These are phyloP conservation scores for Caligus rogercresseyi DNA, from an alignment of 1,140 invertebrate species.

Conservation along the genomic window DNA sequence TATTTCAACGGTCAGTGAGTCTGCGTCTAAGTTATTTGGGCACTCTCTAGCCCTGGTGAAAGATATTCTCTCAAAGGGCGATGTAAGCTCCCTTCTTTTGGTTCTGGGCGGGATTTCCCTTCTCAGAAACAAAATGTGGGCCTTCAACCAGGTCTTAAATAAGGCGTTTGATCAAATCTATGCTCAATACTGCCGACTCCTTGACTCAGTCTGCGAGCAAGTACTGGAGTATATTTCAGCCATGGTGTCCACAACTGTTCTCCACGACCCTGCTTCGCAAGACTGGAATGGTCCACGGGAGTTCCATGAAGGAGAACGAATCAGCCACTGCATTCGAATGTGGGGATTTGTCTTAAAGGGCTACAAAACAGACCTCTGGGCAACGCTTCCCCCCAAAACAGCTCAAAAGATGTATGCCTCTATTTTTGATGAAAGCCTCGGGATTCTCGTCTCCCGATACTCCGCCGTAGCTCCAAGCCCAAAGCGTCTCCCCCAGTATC, in stretches of 20 bases:
- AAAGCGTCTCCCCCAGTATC: background rate
- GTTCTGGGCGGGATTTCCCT: background rate
- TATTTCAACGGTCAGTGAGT: background rate
- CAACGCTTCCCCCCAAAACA: background rate
- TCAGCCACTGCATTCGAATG: constrained; percentile 12
- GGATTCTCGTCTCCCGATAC: background rate
- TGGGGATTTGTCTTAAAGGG: constrained; percentile 6
- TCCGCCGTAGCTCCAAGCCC: background rate
- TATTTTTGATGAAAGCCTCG: constrained; percentile 3
- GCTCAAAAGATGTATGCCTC: background rate
- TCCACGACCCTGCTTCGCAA: constrained; percentile 7
- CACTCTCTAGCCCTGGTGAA: background rate
- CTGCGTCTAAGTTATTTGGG: constrained; percentile 2
- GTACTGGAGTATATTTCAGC: constrained; percentile 8
- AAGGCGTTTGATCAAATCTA: constrained; percentile 7
- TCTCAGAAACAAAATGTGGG: constrained; percentile 12
- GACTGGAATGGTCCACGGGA: constrained; percentile 1
- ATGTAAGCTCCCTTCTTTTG: background rate
- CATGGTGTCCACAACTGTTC: background rate
- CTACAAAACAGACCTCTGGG: background rate
- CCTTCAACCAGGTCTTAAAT: background rate
- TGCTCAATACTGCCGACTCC: background rate
- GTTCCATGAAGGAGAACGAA: constrained; percentile 13
- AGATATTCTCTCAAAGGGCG: background rate
- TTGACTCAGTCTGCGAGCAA: constrained; percentile 4